phyloP scores from a whole-genome alignment of 2,113 vertebrate species.

The mouse (Mus musculus) region GRCm39 chr9:7957501-7958000 shows the following conservation, averaged over 20 bases:
- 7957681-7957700: background rate
- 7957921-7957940: background rate
- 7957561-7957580: background rate
- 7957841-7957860: background rate
- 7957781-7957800: background rate
- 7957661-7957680: no score
- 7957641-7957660: background rate
- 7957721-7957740: background rate
- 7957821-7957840: background rate
- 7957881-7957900: background rate
- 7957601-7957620: background rate
- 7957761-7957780: background rate
- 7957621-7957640: background rate
- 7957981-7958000: background rate
- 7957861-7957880: background rate
- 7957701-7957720: background rate
- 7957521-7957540: conserved; percentile 2
- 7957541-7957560: background rate
- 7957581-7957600: background rate
- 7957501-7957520: background rate
- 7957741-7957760: background rate
- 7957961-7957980: background rate
- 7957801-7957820: background rate
- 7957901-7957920: background rate
- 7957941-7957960: background rate